phyloP scores from a whole-genome alignment of 92 coral and sea anemone genomes.

The Phenganax subtilis region DNA sequence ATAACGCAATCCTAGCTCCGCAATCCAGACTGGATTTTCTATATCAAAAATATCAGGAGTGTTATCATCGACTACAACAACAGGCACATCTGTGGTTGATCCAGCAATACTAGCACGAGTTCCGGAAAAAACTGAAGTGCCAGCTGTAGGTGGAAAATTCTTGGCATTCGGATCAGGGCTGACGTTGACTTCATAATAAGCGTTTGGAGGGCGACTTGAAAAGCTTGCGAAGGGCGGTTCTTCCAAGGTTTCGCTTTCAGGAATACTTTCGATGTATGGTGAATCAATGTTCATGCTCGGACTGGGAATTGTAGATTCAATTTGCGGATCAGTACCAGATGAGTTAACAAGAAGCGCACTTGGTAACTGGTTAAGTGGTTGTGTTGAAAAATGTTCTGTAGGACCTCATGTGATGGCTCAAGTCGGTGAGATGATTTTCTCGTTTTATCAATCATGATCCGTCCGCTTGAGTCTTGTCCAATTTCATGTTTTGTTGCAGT shows the following conservation, averaged over 20 bases:
- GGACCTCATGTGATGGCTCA: neutral
- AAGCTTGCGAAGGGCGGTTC: neutral
- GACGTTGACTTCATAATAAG: neutral
- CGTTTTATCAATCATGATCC: conserved; percentile 33
- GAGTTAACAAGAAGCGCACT: no score
- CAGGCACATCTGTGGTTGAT: neutral
- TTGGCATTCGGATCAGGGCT: neutral
- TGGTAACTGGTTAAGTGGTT: neutral
- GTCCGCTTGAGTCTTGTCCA: conserved; percentile 41
- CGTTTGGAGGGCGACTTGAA: conserved; percentile 12
- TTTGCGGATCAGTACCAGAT: neutral
- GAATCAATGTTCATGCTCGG: neutral
- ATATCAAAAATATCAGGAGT: no score
- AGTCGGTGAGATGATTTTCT: neutral
- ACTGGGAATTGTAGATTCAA: neutral
- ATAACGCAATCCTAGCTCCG: conserved; percentile 27
- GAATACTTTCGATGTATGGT: neutral
- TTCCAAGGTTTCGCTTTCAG: neutral
- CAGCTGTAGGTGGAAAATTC: no score
- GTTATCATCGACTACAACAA: neutral
- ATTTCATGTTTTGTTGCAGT: neutral
- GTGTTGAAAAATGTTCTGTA: neutral
- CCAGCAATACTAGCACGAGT: neutral
- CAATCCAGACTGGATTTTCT: conserved; percentile 24
- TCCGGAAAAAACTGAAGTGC: no score